Evolutionary conservation across 2,113 vertebrate genomes (phyloP).

Genomic region (Actenoides lindsayi): DNA sequence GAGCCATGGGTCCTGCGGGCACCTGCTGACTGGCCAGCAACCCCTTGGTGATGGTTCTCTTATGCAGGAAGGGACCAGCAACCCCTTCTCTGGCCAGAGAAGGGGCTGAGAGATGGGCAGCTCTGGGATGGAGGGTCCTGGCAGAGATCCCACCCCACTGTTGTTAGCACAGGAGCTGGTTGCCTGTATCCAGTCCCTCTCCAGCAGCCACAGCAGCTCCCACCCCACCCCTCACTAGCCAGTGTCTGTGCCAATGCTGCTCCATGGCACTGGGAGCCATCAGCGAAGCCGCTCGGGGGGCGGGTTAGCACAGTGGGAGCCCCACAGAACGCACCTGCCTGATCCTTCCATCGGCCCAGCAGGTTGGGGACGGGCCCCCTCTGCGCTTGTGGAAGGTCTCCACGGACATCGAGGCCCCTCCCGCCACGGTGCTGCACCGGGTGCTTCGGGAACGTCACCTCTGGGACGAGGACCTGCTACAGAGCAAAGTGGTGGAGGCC

Average conservation of each 20-base stretch:
- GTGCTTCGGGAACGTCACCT: constrained; percentile 85
- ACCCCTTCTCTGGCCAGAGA: not conserved
- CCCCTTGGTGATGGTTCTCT: not conserved
- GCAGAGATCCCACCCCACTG: accelerated
- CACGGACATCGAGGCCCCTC: constrained; percentile 81
- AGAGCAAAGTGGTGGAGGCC: constrained; percentile 81
- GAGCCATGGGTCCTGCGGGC: accelerated
- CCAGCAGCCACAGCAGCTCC: not conserved
- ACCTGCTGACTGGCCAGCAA: not conserved
- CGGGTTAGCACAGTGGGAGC: too few relatives aligned
- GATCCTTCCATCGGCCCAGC: not conserved
- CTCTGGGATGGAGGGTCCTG: not conserved
- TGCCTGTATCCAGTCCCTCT: not conserved
- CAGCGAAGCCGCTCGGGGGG: accelerated
- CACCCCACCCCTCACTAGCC: not conserved
- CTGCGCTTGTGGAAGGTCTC: constrained; percentile 84
- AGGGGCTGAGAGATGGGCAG: not conserved
- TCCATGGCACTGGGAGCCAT: not conserved
- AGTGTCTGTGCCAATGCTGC: not conserved
- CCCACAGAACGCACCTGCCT: not conserved
- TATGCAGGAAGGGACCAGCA: not conserved
- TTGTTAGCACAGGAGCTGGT: not conserved
- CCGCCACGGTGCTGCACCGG: constrained; percentile 73
- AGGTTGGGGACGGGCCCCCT: constrained; percentile 83
- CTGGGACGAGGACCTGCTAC: constrained; percentile 88